phyloP scores from a whole-genome alignment of 2,797 vertebrate genomes.

The Microctenopoma lineatum region DNA sequence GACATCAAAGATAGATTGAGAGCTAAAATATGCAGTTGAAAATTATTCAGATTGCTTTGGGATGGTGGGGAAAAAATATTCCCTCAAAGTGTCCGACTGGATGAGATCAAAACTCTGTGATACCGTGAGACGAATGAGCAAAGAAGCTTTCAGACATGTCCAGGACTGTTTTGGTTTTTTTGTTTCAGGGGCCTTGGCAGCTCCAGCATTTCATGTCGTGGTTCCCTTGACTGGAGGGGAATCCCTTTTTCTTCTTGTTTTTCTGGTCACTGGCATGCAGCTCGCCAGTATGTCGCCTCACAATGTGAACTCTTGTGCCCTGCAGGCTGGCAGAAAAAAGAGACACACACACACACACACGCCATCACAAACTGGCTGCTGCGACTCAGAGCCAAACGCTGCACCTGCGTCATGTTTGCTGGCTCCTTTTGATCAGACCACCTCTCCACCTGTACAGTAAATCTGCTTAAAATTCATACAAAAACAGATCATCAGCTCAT shows the following conservation, averaged over 20 bases:
- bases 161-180: slow-evolving; percentile 3
- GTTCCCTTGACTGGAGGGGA: slow-evolving; percentile 65
- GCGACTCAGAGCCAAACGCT: slow-evolving; percentile 20
- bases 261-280: slow-evolving; percentile 61
- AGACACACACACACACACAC: not conserved
- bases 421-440: slow-evolving; percentile 1
- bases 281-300: slow-evolving; percentile 62
- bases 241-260: slow-evolving; percentile 50
- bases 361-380: slow-evolving; percentile 12
- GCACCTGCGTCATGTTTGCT: slow-evolving; percentile 65
- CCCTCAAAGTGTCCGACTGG: slow-evolving; percentile 82
- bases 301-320: slow-evolving; percentile 58
- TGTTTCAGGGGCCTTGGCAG: slow-evolving; percentile 66
- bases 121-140: slow-evolving; percentile 54
- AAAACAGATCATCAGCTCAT: too few relatives aligned
- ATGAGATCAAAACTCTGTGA: slow-evolving; percentile 81
- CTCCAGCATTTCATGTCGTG: slow-evolving; percentile 45
- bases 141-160: slow-evolving; percentile 45
- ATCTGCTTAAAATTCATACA: not conserved
- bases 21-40: slow-evolving; percentile 86
- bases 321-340: slow-evolving; percentile 46
- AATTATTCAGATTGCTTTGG: slow-evolving; percentile 85
- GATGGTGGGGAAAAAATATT: slow-evolving; percentile 83
- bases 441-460: slow-evolving; percentile 50
- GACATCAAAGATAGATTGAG: slow-evolving; percentile 87